Evolutionary conservation across 2,113 vertebrate species (phyloP), one percentile per base, ranked within the genome.

Genomic region (Chlorocebus sabaeus): DNA sequence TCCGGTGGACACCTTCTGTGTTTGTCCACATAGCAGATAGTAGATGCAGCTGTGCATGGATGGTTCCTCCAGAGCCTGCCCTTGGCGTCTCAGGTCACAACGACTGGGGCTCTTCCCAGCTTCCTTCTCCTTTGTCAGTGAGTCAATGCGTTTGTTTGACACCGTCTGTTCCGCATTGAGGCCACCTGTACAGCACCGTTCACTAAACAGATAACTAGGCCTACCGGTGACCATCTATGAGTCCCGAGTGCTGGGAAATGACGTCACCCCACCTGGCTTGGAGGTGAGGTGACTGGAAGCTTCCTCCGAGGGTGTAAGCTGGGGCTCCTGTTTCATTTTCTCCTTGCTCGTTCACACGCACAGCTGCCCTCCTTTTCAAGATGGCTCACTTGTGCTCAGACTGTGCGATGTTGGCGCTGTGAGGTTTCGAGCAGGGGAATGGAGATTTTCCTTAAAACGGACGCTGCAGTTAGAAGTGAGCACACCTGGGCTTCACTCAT

Each of bases 1-100:
- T 0, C 23, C 5, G 2, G 27, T 0, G n/a, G 1, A 4, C 17
- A 13, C 38, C 0, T 10, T 11, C 64, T 18, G 30, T 7, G 6
- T 14, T 3, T 20, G 3, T 55, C 12, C 3, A 3, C 4, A 1
- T 6, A 7, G 7, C 17, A 3, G 1, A 1, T 0, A 27, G 10
- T 5, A 25, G 17, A 27, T 5, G 32, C 1, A 40, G n/a, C 86
- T 1, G 57, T 1, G 27, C 27, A 2, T 0, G 11, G 32, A 13
- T 0, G 32, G 6, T 32, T 76, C n/a, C 18, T 2, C 4, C 9
- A 5, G 61, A 20, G 45, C 22, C 48, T 38, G 38, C 23, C 16
- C 14, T 1, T 1, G 6, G 2, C 0, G 3, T 22, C 1, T 3
- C 3, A 1, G 59, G 13, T 40, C 84, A 2, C 0, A 0, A 22